phyloP scores from a whole-genome alignment of 1,140 invertebrate species.

The Drosophila kanapiae region DNA sequence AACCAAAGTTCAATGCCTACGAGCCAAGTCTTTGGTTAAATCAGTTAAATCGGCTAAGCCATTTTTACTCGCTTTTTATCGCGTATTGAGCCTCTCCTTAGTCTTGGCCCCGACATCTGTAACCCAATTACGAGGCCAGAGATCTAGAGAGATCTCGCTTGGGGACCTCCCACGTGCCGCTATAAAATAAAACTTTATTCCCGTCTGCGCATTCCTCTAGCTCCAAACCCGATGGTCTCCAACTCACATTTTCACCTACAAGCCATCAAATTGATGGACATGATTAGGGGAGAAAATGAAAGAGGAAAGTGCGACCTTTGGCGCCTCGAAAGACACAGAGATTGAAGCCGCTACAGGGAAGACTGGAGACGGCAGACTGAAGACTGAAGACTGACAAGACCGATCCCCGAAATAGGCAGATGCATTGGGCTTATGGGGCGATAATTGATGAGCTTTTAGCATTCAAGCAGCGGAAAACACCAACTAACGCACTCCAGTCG shows the following conservation, averaged over 20 bases:
- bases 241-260: conserved; percentile 58
- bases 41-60: conserved; percentile 3
- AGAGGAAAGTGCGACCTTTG: conserved; percentile 81
- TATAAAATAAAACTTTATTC: conserved; percentile 45
- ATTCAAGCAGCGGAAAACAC: conserved; percentile 63
- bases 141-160: conserved; percentile 25
- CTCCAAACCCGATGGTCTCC: conserved; percentile 5
- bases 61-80: conserved; percentile 26
- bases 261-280: conserved; percentile 81
- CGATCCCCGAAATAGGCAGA: conserved; percentile 62
- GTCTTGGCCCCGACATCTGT: conserved; percentile 25
- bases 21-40: background rate
- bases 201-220: conserved; percentile 25
- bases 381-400: conserved; percentile 29
- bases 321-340: conserved; percentile 52
- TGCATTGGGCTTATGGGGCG: conserved; percentile 52
- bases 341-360: conserved; percentile 7
- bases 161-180: conserved; percentile 45
- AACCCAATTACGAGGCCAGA: conserved; percentile 36
- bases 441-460: conserved; percentile 84
- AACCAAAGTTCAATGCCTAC: background rate
- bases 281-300: conserved; percentile 71
- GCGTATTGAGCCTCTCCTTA: conserved; percentile 23
- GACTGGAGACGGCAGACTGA: background rate
- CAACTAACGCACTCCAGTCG: conserved; percentile 58